Evolutionary conservation across 2,888 invertebrate species (phyloP), one percentile per base, ranked within the genome.

Genomic region (Zaprionus bogoriensis): DNA sequence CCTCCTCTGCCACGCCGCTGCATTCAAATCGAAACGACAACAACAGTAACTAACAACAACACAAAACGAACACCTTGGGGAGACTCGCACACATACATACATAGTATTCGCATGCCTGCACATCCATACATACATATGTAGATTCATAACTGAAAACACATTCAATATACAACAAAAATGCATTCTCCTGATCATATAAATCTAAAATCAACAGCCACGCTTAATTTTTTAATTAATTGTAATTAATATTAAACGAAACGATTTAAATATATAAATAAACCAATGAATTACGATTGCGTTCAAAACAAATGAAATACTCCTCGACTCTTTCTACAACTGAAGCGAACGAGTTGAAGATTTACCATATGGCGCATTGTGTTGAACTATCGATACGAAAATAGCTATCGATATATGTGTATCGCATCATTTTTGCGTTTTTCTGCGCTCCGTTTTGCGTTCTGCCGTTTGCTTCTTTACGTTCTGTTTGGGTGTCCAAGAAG

Each of bases 221-320:
- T 76, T 84, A 83, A 76, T 71, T 74, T 80, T 82, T 84, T 78
- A 81, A 80, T 76, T 80, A 80, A 71, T 84, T 84, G 84, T 84
- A 80, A 81, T 81, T 80, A 81, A 71, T 81, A 67, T 78, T 84
- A 81, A 67, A 84, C 53, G 73, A 77, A 77, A 68, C 66, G 84
- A 81, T 83, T 73, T 74, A 78, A 80, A 61, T 78, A 78, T 78
- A 78, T 55, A 63, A 71, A 73, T 73, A 69, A 73, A 73, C 54
- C n/a, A 64, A 57, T 66, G 52, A 65, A 72, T 61, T 59, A 42
- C 44, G 44, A 72, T 55, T 50, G 55, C 55, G 48, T 38, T 47
- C 39, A n/a, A 42, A 50, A 50, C 12, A 25, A 42, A 42, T n/a
- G 25, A 30, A 12, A 50, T 55, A 48, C 12, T 6, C n/a, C 7